Conservation (phyloP, 30 jellyfish, hydroid and myxozoan species). For the Cassiopea andromeda region DNA sequence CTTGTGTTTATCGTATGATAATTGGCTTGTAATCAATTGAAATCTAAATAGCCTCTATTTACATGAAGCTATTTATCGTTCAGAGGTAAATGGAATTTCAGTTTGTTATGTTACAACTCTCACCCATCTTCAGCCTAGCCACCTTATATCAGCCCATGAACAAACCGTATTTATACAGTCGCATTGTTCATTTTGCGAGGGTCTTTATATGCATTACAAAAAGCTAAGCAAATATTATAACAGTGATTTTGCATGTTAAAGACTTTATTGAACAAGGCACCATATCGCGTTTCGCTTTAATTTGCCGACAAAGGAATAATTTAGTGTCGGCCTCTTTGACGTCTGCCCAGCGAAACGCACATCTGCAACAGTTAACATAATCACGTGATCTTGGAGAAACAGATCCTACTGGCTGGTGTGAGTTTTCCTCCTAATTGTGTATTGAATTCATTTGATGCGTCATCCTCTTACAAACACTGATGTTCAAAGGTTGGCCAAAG, state of each 20-base stretch:
- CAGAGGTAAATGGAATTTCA: conserved; percentile 23
- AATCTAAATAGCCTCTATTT: conserved; percentile 26
- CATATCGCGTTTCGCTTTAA: conserved; percentile 49
- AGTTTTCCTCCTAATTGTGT: conserved; percentile 42
- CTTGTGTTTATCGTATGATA: neutral
- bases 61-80: conserved; percentile 35
- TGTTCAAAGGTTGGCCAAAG: conserved; percentile 42
- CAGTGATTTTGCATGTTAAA: conserved; percentile 64
- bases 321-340: conserved; percentile 53
- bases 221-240: conserved; percentile 66
- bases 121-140: neutral
- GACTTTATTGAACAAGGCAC: conserved; percentile 60
- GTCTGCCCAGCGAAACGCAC: conserved; percentile 54
- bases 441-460: conserved; percentile 29
- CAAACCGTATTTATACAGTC: conserved; percentile 37
- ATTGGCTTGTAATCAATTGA: conserved; percentile 6
- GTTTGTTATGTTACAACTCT: conserved; percentile 11
- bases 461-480: conserved; percentile 44
- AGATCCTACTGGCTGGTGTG: conserved; percentile 35
- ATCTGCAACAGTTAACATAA: conserved; percentile 76
- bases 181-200: conserved; percentile 50
- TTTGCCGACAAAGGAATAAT: conserved; percentile 72
- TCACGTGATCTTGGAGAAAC: conserved; percentile 64
- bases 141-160: conserved; percentile 14
- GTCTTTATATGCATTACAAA: conserved; percentile 50